A percentile compares a stretch with the other conserved stretches of the same genome.
phyloP scores from a whole-genome alignment of 1,140 invertebrate species.

The Drosophila orena region DNA sequence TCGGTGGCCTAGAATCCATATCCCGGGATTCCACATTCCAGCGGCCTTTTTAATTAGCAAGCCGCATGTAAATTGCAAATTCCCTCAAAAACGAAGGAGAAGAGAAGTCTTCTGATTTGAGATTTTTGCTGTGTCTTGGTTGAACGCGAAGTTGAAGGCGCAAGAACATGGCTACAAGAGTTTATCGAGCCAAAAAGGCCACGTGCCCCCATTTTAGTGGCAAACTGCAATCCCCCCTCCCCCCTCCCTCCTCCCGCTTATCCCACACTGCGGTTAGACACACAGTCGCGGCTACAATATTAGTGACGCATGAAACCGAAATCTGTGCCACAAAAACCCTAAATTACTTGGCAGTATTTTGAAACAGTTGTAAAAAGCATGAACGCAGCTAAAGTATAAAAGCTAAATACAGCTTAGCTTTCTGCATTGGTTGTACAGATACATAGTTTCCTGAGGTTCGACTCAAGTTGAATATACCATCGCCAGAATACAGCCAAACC shows the following conservation, averaged over 20 bases:
- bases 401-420: too few species aligned
- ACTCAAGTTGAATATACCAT: too few species aligned
- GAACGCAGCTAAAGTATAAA: too few species aligned
- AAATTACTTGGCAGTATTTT: too few species aligned
- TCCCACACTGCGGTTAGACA: background rate
- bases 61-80: constrained; percentile 22
- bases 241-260: background rate
- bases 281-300: background rate
- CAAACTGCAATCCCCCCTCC: background rate
- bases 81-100: constrained; percentile 6
- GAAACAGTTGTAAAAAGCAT: too few species aligned
- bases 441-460: too few species aligned
- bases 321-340: too few species aligned
- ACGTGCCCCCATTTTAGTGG: constrained; percentile 2
- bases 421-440: too few species aligned
- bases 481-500: background rate
- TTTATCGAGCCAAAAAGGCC: constrained; percentile 7
- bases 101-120: background rate
- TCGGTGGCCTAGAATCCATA: background rate
- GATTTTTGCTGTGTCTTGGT: background rate
- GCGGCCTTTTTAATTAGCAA: constrained; percentile 48
- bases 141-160: background rate
- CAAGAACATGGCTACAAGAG: background rate
- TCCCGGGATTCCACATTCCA: background rate
- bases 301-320: background rate